Percentiles rank a stretch among this genome's conserved stretches.
These are phyloP conservation scores for Empis livida DNA, from an alignment of 2,888 invertebrate species.

Conservation along the genomic window DNA sequence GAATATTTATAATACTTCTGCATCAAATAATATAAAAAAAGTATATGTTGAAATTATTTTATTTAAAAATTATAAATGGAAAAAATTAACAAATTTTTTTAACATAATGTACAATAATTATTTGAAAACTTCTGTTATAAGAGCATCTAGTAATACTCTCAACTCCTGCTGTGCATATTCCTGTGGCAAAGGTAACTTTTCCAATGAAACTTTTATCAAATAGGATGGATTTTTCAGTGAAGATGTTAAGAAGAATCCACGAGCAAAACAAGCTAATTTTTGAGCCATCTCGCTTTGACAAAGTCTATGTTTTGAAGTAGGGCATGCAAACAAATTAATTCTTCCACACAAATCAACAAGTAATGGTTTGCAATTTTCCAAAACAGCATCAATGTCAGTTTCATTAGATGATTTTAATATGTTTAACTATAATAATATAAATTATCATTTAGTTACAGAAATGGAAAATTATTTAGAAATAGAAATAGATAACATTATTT, in stretches of 20 bases:
- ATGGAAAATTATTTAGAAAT: neutral
- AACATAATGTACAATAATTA: no score
- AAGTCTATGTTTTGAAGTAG: slow-evolving; percentile 34
- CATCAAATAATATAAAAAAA: no score
- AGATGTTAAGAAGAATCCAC: slow-evolving; percentile 30
- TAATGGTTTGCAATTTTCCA: slow-evolving; percentile 34
- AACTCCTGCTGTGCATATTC: slow-evolving; percentile 34
- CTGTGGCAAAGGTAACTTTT: slow-evolving; percentile 34
- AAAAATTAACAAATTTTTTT: no score
- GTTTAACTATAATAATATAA: slow-evolving; percentile 13
- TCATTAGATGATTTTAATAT: slow-evolving; percentile 23
- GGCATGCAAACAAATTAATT: slow-evolving; percentile 33
- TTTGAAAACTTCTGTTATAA: neutral
- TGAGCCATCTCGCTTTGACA: slow-evolving; percentile 37
- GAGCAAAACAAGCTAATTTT: slow-evolving; percentile 30
- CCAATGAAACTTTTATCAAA: slow-evolving; percentile 30
- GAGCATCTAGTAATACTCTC: slow-evolving; percentile 8
- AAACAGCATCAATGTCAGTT: slow-evolving; percentile 31
- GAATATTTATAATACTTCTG: no score
- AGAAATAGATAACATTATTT: neutral
- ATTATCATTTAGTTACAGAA: no score
- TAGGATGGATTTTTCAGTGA: slow-evolving; percentile 28
- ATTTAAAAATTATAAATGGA: no score
- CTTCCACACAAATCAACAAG: slow-evolving; percentile 34
- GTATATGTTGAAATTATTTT: no score